Evolutionary conservation across 2,797 vertebrate genomes (phyloP).

Genomic region (Champsocephalus gunnari): DNA sequence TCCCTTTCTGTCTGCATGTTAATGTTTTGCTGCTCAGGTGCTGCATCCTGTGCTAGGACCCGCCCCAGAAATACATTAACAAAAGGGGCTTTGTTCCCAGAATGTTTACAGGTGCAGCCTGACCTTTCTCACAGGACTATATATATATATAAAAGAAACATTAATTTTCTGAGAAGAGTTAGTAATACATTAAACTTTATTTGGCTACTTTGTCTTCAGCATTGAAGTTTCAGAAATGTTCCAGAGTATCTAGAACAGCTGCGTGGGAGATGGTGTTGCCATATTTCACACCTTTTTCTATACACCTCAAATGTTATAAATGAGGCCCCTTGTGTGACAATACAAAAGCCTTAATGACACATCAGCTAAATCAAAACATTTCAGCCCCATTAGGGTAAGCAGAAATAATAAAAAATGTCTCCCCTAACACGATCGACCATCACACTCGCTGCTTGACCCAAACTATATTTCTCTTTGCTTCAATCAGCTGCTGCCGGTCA

Average conservation of each 20-base stretch:
- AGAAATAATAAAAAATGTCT: constrained; percentile 63
- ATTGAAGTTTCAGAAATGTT: background rate
- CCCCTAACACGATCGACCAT: constrained; percentile 62
- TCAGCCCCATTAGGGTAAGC: constrained; percentile 54
- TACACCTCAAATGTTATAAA: constrained; percentile 42
- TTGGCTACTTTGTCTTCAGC: constrained; percentile 1
- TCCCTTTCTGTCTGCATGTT: no score
- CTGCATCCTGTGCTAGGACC: no score
- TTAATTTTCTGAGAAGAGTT: background rate
- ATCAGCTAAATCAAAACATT: constrained; percentile 64
- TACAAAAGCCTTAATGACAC: constrained; percentile 66
- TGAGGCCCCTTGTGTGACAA: constrained; percentile 63
- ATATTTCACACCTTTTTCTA: background rate
- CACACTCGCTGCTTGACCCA: constrained; percentile 61
- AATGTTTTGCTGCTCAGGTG: no score
- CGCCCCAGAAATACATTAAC: no score
- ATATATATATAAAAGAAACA: background rate
- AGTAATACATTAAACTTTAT: background rate
- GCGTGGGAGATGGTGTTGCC: background rate
- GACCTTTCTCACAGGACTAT: no score
- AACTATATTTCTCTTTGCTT: constrained; percentile 67
- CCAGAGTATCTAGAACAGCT: background rate
- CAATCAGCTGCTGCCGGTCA: constrained; percentile 67
- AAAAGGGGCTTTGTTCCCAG: no score
- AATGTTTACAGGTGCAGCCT: no score